These are phyloP conservation scores for Hypanus sabinus DNA, from an alignment of 2,113 vertebrate genomes.

Conservation along the genomic window DNA sequence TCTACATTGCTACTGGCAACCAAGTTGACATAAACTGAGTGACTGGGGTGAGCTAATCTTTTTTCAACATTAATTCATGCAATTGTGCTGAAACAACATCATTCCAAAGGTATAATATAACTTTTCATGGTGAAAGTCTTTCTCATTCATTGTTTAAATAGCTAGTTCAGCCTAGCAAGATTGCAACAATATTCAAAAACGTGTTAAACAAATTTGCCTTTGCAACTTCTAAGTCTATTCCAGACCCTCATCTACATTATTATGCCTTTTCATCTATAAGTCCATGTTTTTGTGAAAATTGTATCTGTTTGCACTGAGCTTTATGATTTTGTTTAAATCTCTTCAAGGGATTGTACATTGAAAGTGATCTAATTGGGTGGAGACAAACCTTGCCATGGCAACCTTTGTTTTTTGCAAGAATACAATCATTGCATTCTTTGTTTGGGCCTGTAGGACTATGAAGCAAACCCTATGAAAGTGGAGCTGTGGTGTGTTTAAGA, in stretches of 20 bases:
- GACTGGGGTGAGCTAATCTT: background rate
- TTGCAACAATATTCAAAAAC: background rate
- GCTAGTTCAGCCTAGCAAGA: background rate
- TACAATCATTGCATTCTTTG: background rate
- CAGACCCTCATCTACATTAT: background rate
- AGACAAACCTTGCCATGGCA: background rate
- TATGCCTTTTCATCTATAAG: background rate
- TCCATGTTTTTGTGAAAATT: background rate
- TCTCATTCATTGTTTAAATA: background rate
- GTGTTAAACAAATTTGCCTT: background rate
- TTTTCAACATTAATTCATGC: background rate
- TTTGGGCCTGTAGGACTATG: background rate
- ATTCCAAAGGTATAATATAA: background rate
- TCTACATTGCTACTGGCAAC: background rate
- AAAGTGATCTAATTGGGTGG: background rate
- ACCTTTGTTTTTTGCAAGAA: background rate
- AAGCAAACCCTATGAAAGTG: background rate
- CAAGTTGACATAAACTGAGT: background rate
- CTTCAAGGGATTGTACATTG: background rate
- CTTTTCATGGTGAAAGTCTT: background rate
- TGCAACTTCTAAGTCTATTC: background rate
- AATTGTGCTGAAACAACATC: background rate
- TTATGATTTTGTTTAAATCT: background rate
- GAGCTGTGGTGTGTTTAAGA: background rate
- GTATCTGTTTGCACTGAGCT: too few species aligned